Conservation (phyloP, 2,888 invertebrate species). For the Lottia scabra region DNA sequence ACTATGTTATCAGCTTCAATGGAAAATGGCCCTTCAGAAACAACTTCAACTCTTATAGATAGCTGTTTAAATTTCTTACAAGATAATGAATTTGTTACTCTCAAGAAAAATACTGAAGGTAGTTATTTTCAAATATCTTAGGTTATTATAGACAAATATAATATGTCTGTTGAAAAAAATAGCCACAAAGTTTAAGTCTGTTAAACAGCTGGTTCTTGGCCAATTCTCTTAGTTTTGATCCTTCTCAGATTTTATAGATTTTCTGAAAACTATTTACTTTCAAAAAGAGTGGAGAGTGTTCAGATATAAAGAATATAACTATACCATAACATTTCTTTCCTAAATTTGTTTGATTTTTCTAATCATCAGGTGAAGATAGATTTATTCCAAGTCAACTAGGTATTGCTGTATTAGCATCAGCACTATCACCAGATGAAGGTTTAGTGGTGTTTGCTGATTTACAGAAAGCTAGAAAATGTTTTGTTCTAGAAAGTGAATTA, state of each 20-base stretch:
- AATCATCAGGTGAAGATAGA: conserved; percentile 31
- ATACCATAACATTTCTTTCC: too few relatives aligned
- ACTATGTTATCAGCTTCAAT: conserved; percentile 76
- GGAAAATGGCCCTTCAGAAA: conserved; percentile 58
- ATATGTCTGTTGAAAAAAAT: too few relatives aligned
- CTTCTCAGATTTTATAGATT: too few relatives aligned
- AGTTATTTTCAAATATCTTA: background rate
- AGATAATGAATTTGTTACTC: conserved; percentile 83
- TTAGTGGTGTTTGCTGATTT: conserved; percentile 88
- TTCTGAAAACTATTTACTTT: too few relatives aligned
- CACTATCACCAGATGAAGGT: conserved; percentile 95
- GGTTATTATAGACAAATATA: too few relatives aligned
- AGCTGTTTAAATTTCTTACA: conserved; percentile 78
- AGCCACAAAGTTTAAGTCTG: too few relatives aligned
- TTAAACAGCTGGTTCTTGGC: too few relatives aligned
- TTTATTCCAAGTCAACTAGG: conserved; percentile 83
- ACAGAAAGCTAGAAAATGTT: conserved; percentile 87
- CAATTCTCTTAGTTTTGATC: too few relatives aligned
- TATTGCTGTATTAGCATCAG: conserved; percentile 90
- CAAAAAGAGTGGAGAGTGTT: too few relatives aligned
- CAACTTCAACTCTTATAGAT: conserved; percentile 62
- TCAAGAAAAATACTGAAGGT: conserved; percentile 23
- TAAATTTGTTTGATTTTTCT: too few relatives aligned
- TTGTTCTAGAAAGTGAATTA: conserved; percentile 93
- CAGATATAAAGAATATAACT: too few relatives aligned